Evolutionary conservation across 2,113 vertebrate genomes (phyloP).

Genomic region (Sorex fumeus): DNA sequence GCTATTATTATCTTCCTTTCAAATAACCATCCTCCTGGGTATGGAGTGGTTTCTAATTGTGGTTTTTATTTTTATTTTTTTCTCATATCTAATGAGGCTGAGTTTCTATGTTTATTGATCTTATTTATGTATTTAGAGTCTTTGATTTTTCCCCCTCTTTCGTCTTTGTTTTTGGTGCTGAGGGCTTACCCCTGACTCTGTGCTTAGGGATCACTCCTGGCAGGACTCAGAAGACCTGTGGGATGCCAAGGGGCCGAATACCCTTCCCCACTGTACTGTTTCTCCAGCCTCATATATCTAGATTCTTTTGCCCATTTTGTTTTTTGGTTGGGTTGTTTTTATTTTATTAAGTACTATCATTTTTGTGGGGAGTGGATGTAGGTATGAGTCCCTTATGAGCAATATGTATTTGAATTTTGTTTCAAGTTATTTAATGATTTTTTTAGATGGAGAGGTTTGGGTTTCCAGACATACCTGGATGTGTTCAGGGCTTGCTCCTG

Average conservation of each 20-base stretch:
- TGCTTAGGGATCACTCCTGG: too few relatives aligned
- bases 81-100: neutral
- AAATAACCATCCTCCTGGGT: neutral
- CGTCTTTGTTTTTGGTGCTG: neutral
- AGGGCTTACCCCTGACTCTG: too few relatives aligned
- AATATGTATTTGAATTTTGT: neutral
- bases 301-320: too few relatives aligned
- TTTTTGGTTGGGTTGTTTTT: too few relatives aligned
- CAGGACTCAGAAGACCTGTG: too few relatives aligned
- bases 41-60: neutral
- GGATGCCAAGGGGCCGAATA: too few relatives aligned
- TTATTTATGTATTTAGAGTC: neutral
- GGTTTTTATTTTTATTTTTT: constrained; percentile 15
- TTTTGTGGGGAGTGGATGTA: constrained; percentile 11
- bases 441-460: neutral
- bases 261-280: too few relatives aligned
- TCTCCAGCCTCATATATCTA: too few relatives aligned
- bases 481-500: too few relatives aligned
- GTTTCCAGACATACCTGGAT: too few relatives aligned
- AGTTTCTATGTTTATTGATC: neutral
- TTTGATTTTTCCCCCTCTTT: neutral
- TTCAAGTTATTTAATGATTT: neutral
- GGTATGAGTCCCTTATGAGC: neutral
- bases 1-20: too few relatives aligned
- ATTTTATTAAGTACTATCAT: neutral